These are phyloP conservation scores for Drosophila biarmipes DNA, from an alignment of 1,140 invertebrate genomes.

Conservation along the genomic window DNA sequence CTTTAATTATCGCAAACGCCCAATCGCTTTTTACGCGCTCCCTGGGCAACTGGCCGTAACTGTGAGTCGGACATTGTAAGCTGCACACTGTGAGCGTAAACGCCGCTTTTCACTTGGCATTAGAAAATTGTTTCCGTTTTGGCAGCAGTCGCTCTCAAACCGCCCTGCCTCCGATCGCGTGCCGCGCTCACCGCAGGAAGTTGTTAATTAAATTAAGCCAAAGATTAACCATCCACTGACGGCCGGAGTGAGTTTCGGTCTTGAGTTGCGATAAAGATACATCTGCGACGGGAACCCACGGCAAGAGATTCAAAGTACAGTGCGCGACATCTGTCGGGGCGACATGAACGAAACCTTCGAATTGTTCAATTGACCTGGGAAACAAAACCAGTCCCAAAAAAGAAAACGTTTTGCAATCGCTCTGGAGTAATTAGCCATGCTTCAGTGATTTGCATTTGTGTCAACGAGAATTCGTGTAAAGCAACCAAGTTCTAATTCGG, in stretches of 20 bases:
- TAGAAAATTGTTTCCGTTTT: conserved; percentile 80
- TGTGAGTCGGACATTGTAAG: conserved; percentile 18
- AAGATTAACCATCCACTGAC: conserved; percentile 63
- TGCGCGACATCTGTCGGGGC: conserved; percentile 18
- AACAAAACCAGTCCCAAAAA: conserved; percentile 16
- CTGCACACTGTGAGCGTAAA: conserved; percentile 9
- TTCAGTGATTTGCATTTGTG: conserved; percentile 38
- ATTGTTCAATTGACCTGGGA: conserved; percentile 55
- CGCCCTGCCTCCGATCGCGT: conserved; percentile 13
- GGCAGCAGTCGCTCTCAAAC: conserved; percentile 37
- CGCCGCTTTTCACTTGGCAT: conserved; percentile 61
- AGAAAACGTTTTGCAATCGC: conserved; percentile 25
- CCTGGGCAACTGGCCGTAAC: conserved; percentile 16
- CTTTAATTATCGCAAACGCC: conserved; percentile 81
- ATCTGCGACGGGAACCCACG: conserved; percentile 2
- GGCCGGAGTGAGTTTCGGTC: conserved; percentile 25
- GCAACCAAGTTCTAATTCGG: conserved; percentile 31
- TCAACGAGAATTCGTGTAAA: conserved; percentile 20
- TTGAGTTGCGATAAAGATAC: conserved; percentile 29
- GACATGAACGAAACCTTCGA: conserved; percentile 28
- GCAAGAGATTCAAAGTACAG: conserved; percentile 4
- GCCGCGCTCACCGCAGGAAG: conserved; percentile 57
- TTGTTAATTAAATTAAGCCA: conserved; percentile 78
- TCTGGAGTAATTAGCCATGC: conserved; percentile 59
- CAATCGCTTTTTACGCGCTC: conserved; percentile 55